These are phyloP conservation scores for Lathronympha strigana DNA, from an alignment of 2,888 invertebrate genomes.

Conservation along the genomic window DNA sequence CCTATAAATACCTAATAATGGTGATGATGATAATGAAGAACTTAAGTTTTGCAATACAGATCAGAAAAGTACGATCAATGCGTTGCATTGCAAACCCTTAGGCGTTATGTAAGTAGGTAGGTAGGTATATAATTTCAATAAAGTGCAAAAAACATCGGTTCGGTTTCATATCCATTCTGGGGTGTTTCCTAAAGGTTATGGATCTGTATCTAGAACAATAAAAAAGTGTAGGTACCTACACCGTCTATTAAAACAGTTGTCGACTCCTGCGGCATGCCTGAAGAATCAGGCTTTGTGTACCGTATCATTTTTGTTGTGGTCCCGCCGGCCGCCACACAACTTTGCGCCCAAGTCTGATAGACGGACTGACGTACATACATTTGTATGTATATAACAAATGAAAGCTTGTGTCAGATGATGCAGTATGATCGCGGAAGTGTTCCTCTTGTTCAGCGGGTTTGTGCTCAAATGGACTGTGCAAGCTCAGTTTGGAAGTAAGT, in stretches of 20 bases:
- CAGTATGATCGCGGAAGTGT: constrained; percentile 46
- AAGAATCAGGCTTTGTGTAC: constrained; percentile 66
- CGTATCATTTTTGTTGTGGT: constrained; percentile 73
- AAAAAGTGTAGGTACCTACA: neutral
- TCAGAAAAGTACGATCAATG: too few species aligned
- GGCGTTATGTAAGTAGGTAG: neutral
- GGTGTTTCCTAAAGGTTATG: too few species aligned
- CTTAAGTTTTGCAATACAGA: too few species aligned
- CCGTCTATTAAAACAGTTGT: constrained; percentile 51
- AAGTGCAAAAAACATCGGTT: neutral
- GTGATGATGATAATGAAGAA: too few species aligned
- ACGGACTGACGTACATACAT: neutral
- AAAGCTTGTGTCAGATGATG: constrained; percentile 20
- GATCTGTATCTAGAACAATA: too few species aligned
- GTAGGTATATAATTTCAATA: neutral
- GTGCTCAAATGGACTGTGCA: constrained; percentile 62
- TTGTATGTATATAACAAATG: constrained; percentile 23
- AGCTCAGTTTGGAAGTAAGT: constrained; percentile 80
- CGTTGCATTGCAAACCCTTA: too few species aligned
- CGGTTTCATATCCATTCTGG: too few species aligned
- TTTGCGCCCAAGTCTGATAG: neutral
- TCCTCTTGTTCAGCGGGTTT: constrained; percentile 57
- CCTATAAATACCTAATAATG: too few species aligned
- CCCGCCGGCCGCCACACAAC: constrained; percentile 50
- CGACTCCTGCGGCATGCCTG: constrained; percentile 59